Base-by-base conservation (phyloP, 2,797 vertebrate species). In the Thunnus albacares region DNA sequence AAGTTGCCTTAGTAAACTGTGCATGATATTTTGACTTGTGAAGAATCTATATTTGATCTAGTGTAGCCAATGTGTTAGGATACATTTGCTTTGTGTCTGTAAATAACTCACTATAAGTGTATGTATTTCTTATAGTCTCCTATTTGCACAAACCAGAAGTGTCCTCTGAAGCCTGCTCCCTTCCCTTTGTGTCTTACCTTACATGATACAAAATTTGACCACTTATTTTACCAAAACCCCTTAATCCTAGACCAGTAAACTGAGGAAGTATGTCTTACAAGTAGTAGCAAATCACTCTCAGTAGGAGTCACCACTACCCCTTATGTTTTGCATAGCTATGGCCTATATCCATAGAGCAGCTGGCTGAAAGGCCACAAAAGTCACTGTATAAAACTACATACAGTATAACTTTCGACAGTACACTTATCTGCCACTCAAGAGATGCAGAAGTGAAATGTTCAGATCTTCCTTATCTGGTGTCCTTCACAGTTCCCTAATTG, bases 81-180 rank as follows among this genome's bases (percentile, higher is more conserved):
- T 67, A 72, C 72, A 45, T 85, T 85, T 80, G 63, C 82, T 88
- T 83, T 83, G 79, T 90, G 82, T 87, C 45, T 89, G 82, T 89
- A 85, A 84, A 91, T 87, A 88, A 89, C 74, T 81, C 61, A 75
- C 52, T 75, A 68, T 68, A 74, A 75, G 77, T 81, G 60, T 82
- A 14, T 61, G 74, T 89, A 66, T 73, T 84, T 85, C 65, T 80
- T 82, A 51, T 35, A 79, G 86, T 92, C 69, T 90, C 86, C 82
- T 89, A 83, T 90, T 93, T 92, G 91, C 92, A 93, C 93, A 93
- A 92, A 91, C 90, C 91, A 82, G 68, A 93, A 92, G 91, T 93
- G 92, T 94, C 92, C 91, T 94, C 90, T 84, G 71, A 83, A 82
- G 82, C 82, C 82, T 85, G 82, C 55, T 91, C 78, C 84, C 67